Base-by-base conservation (phyloP, 2,888 invertebrate species). In the Herminia tarsipennalis region DNA sequence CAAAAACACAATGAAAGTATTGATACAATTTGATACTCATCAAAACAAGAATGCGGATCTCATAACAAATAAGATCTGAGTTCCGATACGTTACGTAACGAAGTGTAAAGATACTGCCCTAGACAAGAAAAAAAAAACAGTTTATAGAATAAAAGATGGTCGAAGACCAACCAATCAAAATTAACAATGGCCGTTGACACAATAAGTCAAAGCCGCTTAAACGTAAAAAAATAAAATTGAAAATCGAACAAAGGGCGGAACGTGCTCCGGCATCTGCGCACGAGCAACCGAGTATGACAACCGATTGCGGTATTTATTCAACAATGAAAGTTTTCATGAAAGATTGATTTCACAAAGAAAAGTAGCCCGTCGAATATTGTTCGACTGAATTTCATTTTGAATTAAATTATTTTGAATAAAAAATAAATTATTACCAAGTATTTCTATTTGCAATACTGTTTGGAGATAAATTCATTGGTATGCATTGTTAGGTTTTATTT, bases 201-300 rank as follows among this genome's bases (percentile, higher is more conserved):
- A 73, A 73, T 68, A 65, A 69, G 52, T 62, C 65, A 56, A 55
- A 73, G 64, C 72, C 65, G 61, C 78, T 75, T 72, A 74, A 61
- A 53, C 22, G 40, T 58, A 73, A 76, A 72, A 76, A 76, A 76
- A 76, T 72, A 74, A 73, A 69, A 44, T 58, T 56, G 54, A 69
- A 68, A 61, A 50, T 64, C 58, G 66, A 73, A 82, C 78, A 86
- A 86, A 86, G 81, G 81, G 80, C 76, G 73, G 78, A 79, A 81
- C 86, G 85, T 85, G 86, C 76, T 69, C 32, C 54, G 71, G 66
- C 69, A 59, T 67, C 65, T 63, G 76, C 71, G 74, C 76, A 72
- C 73, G 78, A 73, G 78, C 73, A 62, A 46, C 56, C 56, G 47
- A 38, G 62, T 72, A 67, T 72, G 59, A 70, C 71, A 57, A 43